Evolutionary conservation across 2,797 vertebrate species (phyloP), one percentile per base, ranked within the genome.

Genomic region (Odontamblyopus lacepedii): DNA sequence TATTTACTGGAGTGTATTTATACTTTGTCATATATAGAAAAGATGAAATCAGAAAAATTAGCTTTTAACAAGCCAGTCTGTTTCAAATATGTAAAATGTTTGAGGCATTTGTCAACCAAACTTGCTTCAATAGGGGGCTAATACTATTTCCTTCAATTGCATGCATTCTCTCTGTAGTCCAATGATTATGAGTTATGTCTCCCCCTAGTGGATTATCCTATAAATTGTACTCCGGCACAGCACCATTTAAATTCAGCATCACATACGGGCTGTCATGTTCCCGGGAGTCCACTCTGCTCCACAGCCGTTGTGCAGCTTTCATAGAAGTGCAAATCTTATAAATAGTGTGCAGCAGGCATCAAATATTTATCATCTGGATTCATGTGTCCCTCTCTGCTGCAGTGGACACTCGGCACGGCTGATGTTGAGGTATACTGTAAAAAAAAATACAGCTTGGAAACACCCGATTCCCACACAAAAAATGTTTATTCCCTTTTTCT

Each of bases 401-500:
- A 55, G 76, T 57, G 56, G 78, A 81, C 76, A 71, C 63, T 41
- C n/a, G 15, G 60, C 27, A 18, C 11, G 18, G 70, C 71, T 65
- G 63, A 74, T 78, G 67, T 55, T 75, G 63, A 61, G 75, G 68
- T 78, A 74, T 55, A 80, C 32, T 73, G 63, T 89, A 89, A 66
- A 75, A 88, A 84, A 82, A 35, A 74, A 83, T 75, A 26, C 44
- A 48, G 89, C 61, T 38, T 61, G 72, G 73, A 53, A 67, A 76
- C 77, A 85, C 76, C 56, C 15, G 13, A 76, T 80, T 91, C 90
- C 86, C 92, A 94, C 92, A 95, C 90, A 92, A 92, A 94, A 23
- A 92, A 87, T 84, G 93, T 92, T 94, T 94, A 94, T 94, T 90
- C 92, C 93, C 92, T 91, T 88, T 88, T 88, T 88, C 69, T 76